Base-by-base conservation (phyloP, 2,113 vertebrate genomes). In the Indri indri region DNA sequence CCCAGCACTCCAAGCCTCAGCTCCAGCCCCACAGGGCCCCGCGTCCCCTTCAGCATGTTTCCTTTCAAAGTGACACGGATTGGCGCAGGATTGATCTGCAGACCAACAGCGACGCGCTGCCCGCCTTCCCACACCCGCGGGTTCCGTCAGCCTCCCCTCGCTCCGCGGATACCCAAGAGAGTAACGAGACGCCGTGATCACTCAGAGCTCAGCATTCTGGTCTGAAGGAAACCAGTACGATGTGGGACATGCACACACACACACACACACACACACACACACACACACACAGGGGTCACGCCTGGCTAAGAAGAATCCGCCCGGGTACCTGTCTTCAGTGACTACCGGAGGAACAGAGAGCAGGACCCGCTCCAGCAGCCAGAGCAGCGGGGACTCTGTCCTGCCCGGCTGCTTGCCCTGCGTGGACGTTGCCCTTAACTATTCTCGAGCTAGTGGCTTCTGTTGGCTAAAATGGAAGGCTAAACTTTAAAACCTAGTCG, bases 31-130 rank as follows among this genome's bases (percentile, higher is more conserved):
- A 20, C 40, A 76, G 3, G 22, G 2, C 3, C 52, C 65, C 13
- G 2, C 12, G 8, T 12, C 20, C 1, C 47, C 22, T 47, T 1
- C 37, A 50, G 63, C 30, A 47, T 0, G 42, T 10, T 57, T 47
- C 4, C 45, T 34, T 1, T 4, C 37, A 77, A 54, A 40, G 37
- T 2, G 4, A 34, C 0, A 3, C 1, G 0, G 13, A 6, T 20
- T 20, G 0, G 18, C 27, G 5, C 10, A 27, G 57, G 7, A 20
- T 0, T 32, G 18, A 25, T 63, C 8, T 34, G 68, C 45, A 82
- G 47, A 63, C 50, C 1, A 0, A 10, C 10, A 47, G 50, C 70
- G 54, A 42, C 11, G 20, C 22, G 7, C 6, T 9, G 17, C 0
- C 0, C 20, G 37, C 20, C 30, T 18, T 17, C 68, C n/a, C 7